Evolutionary conservation across 1,140 invertebrate genomes (phyloP).

Genomic region (Riptortus pedestris): DNA sequence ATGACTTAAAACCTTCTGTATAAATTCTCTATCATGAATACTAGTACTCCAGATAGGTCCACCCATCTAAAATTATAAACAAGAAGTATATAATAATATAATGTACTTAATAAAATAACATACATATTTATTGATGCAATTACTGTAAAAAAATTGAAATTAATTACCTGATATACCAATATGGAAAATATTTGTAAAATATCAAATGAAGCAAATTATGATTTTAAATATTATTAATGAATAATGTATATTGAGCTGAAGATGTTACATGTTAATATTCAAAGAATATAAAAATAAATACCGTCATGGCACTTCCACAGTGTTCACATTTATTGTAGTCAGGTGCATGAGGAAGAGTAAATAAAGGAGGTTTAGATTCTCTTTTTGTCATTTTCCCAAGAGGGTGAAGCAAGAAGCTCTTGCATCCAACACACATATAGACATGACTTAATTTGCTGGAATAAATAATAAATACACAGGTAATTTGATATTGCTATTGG

Average conservation of each 20-base stretch:
- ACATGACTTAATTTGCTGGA: constrained; percentile 69
- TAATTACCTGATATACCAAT: too few species aligned
- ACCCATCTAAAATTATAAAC: constrained; percentile 50
- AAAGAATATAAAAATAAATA: constrained; percentile 34
- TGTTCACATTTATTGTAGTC: constrained; percentile 58
- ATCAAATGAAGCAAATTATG: too few species aligned
- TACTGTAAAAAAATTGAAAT: too few species aligned
- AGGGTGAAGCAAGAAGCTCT: constrained; percentile 62
- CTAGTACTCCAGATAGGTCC: constrained; percentile 89
- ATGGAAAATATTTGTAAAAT: too few species aligned
- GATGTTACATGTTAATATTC: too few species aligned
- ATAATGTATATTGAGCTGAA: too few species aligned
- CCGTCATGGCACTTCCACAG: constrained; percentile 62
- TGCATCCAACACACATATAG: constrained; percentile 82
- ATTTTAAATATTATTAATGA: too few species aligned
- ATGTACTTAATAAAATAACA: too few species aligned
- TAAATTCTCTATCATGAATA: constrained; percentile 71
- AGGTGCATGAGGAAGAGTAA: constrained; percentile 52
- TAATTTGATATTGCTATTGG: too few species aligned
- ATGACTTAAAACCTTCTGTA: constrained; percentile 43
- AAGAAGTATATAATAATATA: too few species aligned
- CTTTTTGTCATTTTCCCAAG: constrained; percentile 43
- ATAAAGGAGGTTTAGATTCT: constrained; percentile 49
- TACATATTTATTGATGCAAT: too few species aligned
- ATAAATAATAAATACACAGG: too few species aligned